Base-by-base conservation (phyloP, 2,888 invertebrate species). In the Thymelicus acteon region DNA sequence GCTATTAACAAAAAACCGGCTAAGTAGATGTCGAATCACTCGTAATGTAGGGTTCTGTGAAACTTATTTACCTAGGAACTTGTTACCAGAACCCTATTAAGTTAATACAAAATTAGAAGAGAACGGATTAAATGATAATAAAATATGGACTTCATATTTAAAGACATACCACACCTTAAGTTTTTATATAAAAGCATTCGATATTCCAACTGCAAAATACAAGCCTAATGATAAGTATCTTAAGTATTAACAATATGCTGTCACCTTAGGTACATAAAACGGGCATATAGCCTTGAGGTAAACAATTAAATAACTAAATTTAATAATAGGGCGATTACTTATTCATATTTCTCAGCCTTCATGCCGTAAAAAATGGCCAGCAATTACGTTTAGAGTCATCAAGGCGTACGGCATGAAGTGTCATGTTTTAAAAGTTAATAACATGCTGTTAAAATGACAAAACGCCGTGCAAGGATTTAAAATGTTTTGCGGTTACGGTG, bases 251-350 rank as follows among this genome's bases (percentile, higher is more conserved):
- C 54, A 24, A 52, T 8, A 52, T 54, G 54, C 68, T 69, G 69
- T 69, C 63, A 69, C 54, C 66, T 13, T 24, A 15, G 12, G 15
- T 48, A 66, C 40, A 67, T 54, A 66, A 57, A 60, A 24, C 57
- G 19, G 61, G 57, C 78, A 80, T 79, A 78, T 81, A 80, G 80
- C 80, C 88, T 88, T 89, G 88, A 75, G 78, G 63, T 63, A 19
- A 76, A 78, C 73, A 85, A 70, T 70, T 70, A 70, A 70, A 63
- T 70, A 70, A 63, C 69, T 69, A 48, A 63, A 85, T 87, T 88
- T 91, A 91, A 91, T 92, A 85, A 89, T 80, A 88, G 88, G 86
- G 88, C 80, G 84, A 85, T 84, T 78, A 74, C 77, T 85, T 83
- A 87, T 86, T 85, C 79, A 78, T 80, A 80, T 82, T 84, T 80